phyloP scores from a whole-genome alignment of 2,888 invertebrate genomes.

The Agapostemon virescens region DNA sequence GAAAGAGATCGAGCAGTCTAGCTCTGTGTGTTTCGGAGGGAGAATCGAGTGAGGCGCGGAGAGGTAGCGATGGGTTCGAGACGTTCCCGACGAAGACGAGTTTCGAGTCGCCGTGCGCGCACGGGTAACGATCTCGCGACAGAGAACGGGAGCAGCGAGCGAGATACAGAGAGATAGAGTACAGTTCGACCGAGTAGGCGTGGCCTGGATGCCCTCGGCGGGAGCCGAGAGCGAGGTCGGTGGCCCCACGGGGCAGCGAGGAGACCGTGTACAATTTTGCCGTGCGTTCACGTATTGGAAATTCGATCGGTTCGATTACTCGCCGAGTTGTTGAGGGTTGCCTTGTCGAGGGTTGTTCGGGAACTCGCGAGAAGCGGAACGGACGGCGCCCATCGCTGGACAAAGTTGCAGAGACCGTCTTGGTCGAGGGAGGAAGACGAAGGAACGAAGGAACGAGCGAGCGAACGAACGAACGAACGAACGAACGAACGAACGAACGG shows the following conservation, averaged over 20 bases:
- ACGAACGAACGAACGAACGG: neutral
- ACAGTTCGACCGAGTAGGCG: neutral
- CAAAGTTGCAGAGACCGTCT: conserved; percentile 16
- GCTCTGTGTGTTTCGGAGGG: conserved; percentile 23
- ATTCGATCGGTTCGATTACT: no score
- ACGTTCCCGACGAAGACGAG: neutral
- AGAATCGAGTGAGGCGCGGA: conserved; percentile 36
- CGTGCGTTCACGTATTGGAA: neutral
- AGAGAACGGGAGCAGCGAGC: neutral
- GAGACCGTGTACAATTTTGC: neutral
- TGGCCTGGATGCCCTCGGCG: neutral
- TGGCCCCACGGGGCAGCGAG: neutral
- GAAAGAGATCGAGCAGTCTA: conserved; percentile 43
- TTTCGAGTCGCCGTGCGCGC: neutral
- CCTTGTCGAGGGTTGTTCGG: neutral
- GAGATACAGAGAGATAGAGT: no score
- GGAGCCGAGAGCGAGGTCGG: neutral
- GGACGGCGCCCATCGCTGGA: conserved; percentile 30
- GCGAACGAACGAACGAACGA: neutral
- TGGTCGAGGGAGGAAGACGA: conserved; percentile 8
- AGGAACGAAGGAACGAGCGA: neutral
- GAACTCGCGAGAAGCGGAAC: conserved; percentile 14
- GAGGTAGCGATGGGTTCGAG: conserved; percentile 45
- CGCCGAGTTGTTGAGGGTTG: no score
- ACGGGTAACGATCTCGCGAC: neutral